Conservation (phyloP, 1,140 invertebrate species). For the Sipha flava region DNA sequence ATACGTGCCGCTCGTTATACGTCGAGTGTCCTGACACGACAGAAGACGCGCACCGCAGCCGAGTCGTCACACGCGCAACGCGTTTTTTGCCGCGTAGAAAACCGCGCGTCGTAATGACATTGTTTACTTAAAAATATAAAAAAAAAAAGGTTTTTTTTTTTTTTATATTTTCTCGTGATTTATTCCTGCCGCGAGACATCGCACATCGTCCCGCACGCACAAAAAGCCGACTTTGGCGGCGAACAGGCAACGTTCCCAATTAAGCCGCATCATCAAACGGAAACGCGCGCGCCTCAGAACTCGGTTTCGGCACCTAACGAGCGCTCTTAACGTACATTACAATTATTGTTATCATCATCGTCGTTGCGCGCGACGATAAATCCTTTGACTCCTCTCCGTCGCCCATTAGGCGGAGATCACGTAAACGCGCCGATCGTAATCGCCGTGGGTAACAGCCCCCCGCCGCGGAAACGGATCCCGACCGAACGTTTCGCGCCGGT, state of each 20-base stretch:
- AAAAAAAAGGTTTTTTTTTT: neutral
- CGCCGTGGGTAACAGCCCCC: too few relatives aligned
- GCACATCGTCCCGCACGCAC: neutral
- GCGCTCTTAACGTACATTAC: neutral
- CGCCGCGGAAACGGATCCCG: neutral
- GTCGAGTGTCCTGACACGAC: too few relatives aligned
- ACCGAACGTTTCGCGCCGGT: too few relatives aligned
- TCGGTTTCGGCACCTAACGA: slow-evolving; percentile 8
- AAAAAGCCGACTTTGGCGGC: slow-evolving; percentile 8
- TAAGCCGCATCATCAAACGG: neutral
- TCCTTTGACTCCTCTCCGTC: too few relatives aligned
- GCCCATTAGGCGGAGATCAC: neutral
- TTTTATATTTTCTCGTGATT: neutral
- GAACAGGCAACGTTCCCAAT: neutral
- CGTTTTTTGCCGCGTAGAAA: neutral
- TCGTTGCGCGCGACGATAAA: too few relatives aligned
- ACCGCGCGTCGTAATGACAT: neutral
- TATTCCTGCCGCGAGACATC: neutral
- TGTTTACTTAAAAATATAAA: neutral
- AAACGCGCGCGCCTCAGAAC: neutral
- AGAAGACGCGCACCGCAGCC: neutral
- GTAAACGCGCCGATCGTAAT: neutral
- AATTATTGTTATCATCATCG: too few relatives aligned
- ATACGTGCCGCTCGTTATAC: neutral
- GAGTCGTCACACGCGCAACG: neutral